phyloP scores from a whole-genome alignment of 2,797 vertebrate species.

The Balearica regulorum region DNA sequence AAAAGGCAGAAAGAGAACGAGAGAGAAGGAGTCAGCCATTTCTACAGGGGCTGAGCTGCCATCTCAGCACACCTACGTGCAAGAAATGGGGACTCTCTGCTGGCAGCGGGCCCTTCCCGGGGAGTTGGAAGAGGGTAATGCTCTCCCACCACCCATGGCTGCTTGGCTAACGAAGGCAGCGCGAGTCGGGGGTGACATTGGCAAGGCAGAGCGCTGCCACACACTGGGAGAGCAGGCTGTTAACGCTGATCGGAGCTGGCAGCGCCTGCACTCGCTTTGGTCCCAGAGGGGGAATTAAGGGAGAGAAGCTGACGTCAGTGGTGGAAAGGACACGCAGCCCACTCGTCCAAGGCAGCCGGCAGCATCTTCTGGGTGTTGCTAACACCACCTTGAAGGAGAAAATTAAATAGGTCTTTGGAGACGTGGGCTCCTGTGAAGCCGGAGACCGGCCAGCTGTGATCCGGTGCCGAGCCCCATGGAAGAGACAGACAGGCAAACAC shows the following conservation, averaged over 20 bases:
- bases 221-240: constrained; percentile 19
- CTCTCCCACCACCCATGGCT: neutral
- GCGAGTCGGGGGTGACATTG: constrained; percentile 28
- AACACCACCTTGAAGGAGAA: constrained; percentile 51
- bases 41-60: constrained; percentile 46
- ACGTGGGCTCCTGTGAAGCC: neutral
- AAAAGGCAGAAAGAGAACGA: neutral
- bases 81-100: neutral
- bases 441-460: neutral
- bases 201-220: constrained; percentile 31
- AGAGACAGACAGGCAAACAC: neutral
- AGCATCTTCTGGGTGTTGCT: constrained; percentile 50
- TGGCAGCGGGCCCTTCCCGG: neutral
- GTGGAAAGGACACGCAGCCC: constrained; percentile 48
- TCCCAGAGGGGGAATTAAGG: constrained; percentile 54
- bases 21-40: constrained; percentile 56
- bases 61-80: constrained; percentile 37
- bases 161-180: neutral
- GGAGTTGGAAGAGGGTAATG: neutral
- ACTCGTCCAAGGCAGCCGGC: constrained; percentile 43
- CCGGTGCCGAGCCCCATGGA: neutral
- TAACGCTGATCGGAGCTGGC: constrained; percentile 60
- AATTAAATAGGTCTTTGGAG: constrained; percentile 48
- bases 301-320: constrained; percentile 56
- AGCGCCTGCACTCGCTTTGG: constrained; percentile 9